phyloP scores from a whole-genome alignment of 1,140 invertebrate species.

The Coenobita brevimanus region DNA sequence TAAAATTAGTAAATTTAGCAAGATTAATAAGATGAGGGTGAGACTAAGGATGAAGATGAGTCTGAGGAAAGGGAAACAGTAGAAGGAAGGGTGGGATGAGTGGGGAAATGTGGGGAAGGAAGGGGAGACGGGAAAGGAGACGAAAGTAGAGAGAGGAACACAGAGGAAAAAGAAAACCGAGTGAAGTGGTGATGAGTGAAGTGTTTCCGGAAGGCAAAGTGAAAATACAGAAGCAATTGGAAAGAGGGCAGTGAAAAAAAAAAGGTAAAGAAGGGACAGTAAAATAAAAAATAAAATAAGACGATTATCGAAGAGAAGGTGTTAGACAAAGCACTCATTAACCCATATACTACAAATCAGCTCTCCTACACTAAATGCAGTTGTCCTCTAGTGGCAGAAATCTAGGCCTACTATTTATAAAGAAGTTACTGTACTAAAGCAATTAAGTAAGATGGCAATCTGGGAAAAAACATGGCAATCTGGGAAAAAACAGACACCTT shows the following conservation, averaged over 20 bases:
- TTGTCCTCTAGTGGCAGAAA: too few species aligned
- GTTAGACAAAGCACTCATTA: too few species aligned
- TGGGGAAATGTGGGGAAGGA: background rate
- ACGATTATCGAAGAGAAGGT: too few species aligned
- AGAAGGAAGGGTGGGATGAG: constrained; percentile 8
- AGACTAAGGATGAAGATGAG: background rate
- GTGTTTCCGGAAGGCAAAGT: background rate
- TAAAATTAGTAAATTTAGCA: background rate
- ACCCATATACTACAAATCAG: too few species aligned
- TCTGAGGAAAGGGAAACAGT: background rate
- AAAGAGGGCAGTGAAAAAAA: background rate
- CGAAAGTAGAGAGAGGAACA: background rate
- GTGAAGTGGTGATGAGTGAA: background rate
- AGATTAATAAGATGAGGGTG: background rate
- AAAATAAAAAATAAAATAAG: too few species aligned
- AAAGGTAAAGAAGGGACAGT: too few species aligned
- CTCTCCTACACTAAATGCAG: too few species aligned
- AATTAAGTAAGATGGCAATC: too few species aligned
- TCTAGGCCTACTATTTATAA: too few species aligned
- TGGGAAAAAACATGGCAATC: too few species aligned
- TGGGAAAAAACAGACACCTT: too few species aligned
- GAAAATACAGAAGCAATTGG: background rate
- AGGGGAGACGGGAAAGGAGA: background rate
- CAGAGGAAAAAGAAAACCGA: background rate
- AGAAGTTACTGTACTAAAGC: too few species aligned